Conservation (phyloP, 2,797 vertebrate species). For the Thaleichthys pacificus region DNA sequence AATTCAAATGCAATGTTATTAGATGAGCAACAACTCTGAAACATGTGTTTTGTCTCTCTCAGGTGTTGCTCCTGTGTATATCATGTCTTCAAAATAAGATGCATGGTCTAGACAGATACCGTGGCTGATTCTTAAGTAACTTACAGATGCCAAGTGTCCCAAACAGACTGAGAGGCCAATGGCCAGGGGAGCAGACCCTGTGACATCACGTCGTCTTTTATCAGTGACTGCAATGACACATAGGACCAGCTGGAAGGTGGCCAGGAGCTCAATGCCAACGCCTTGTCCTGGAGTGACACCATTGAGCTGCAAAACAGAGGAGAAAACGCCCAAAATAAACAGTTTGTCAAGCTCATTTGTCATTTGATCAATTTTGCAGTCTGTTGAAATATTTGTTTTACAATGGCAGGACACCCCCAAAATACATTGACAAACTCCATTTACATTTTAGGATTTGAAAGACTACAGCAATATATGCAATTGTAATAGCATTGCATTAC, state of each 20-base stretch:
- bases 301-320: conserved; percentile 56
- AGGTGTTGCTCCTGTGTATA: background rate
- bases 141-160: conserved; percentile 93
- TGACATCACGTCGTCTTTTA: conserved; percentile 87
- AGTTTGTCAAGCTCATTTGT: background rate
- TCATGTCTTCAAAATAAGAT: conserved; percentile 3
- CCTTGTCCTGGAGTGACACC: conserved; percentile 85
- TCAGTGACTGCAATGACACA: conserved; percentile 96
- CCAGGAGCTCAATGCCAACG: conserved; percentile 90
- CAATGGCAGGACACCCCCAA: background rate
- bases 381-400: too few relatives aligned
- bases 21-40: background rate
- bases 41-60: background rate
- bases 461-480: background rate
- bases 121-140: conserved; percentile 53
- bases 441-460: background rate
- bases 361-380: too few relatives aligned
- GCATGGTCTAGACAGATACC: conserved; percentile 12
- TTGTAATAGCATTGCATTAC: too few relatives aligned
- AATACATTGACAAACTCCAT: background rate
- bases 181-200: conserved; percentile 88
- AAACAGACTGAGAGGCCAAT: conserved; percentile 94
- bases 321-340: conserved; percentile 18
- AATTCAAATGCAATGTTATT: background rate
- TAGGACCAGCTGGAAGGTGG: conserved; percentile 94